phyloP scores from a whole-genome alignment of 2,113 vertebrate genomes.

The Pluvialis apricaria region DNA sequence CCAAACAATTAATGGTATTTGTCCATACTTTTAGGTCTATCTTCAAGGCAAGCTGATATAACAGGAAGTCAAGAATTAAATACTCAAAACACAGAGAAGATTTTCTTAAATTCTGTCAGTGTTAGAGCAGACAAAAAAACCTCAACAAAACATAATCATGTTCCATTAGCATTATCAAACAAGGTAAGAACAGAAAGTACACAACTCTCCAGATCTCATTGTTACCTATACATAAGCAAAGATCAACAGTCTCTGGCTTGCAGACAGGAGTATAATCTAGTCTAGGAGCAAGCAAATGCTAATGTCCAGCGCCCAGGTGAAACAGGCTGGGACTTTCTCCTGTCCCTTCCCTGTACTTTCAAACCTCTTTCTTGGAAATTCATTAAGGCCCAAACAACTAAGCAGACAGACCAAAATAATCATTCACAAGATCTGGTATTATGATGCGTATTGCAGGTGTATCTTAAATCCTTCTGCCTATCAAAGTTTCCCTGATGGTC shows the following conservation, averaged over 20 bases:
- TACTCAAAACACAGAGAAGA: background rate
- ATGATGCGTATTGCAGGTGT: background rate
- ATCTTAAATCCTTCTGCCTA: background rate
- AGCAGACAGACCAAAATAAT: background rate
- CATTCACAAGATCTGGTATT: background rate
- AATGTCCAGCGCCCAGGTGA: background rate
- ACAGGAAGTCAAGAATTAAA: background rate
- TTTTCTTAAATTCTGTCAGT: background rate
- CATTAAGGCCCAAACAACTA: background rate
- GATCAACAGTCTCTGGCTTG: background rate
- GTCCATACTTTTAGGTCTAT: background rate
- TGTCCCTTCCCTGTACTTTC: background rate
- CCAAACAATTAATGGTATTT: background rate
- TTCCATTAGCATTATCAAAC: background rate
- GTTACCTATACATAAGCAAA: background rate
- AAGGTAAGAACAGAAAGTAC: background rate
- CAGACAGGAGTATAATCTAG: background rate
- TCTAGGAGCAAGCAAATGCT: background rate
- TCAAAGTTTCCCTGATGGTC: background rate
- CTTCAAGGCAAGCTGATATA: background rate
- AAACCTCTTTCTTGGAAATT: background rate
- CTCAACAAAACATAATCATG: background rate
- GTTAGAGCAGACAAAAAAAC: background rate
- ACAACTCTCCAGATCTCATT: background rate
- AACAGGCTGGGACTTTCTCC: background rate